Evolutionary conservation across 2,888 invertebrate genomes (phyloP).

Genomic region (Eupithecia centaureata): DNA sequence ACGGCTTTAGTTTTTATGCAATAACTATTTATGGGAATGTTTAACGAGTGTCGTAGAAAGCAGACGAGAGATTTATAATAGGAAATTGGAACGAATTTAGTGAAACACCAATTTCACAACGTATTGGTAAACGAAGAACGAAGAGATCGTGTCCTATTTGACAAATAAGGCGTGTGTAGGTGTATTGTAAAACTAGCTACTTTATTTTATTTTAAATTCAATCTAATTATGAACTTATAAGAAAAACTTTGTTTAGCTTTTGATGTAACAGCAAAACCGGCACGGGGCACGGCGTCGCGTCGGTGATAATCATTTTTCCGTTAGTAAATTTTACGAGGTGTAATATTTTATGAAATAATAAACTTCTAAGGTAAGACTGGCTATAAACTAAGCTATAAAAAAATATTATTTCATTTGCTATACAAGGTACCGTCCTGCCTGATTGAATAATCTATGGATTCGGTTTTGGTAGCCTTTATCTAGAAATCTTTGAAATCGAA

Average conservation of each 20-base stretch:
- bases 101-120: conserved; percentile 27
- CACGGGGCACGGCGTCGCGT: conserved; percentile 22
- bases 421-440: neutral
- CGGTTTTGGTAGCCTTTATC: neutral
- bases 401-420: conserved; percentile 6
- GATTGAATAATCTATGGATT: neutral
- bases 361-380: conserved; percentile 35
- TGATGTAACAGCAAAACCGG: conserved; percentile 34
- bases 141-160: conserved; percentile 20
- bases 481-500: neutral
- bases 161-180: conserved; percentile 10
- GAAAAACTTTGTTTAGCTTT: conserved; percentile 9
- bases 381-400: conserved; percentile 18
- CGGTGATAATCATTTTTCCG: conserved; percentile 36
- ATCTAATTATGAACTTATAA: neutral
- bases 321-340: conserved; percentile 48
- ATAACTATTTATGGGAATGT: conserved; percentile 48
- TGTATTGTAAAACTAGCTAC: conserved; percentile 12
- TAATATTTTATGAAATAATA: conserved; percentile 41
- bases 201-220: neutral
- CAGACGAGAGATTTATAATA: conserved; percentile 37
- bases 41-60: conserved; percentile 40
- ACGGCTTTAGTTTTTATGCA: conserved; percentile 57
- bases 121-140: conserved; percentile 14
- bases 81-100: conserved; percentile 28